These are phyloP conservation scores for Lasaia peninsularis DNA, from an alignment of 1,140 invertebrate species.

Conservation along the genomic window DNA sequence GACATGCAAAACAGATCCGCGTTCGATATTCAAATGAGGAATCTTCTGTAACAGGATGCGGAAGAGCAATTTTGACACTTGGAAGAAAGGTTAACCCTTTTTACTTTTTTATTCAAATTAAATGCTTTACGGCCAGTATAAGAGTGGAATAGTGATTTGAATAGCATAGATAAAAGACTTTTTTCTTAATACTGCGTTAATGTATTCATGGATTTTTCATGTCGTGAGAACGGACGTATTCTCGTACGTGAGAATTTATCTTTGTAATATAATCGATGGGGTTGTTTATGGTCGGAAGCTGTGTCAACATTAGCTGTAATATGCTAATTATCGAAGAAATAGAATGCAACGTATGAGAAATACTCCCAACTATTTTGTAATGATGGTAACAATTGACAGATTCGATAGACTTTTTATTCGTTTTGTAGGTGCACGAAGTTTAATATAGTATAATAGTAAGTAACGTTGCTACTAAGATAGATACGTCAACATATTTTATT, in stretches of 20 bases:
- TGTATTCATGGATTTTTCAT: constrained; percentile 62
- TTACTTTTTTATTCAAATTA: constrained; percentile 69
- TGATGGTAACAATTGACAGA: not conserved
- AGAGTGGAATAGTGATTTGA: constrained; percentile 35
- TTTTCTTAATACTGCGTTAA: constrained; percentile 56
- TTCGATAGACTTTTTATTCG: not conserved
- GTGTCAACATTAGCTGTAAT: constrained; percentile 61
- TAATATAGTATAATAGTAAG: too few relatives aligned
- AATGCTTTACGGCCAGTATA: constrained; percentile 45
- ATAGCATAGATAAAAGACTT: constrained; percentile 52
- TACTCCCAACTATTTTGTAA: not conserved
- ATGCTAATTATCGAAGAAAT: constrained; percentile 46
- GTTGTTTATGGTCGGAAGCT: constrained; percentile 61
- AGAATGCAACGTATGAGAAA: constrained; percentile 1
- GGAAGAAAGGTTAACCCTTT: constrained; percentile 63
- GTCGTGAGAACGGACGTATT: constrained; percentile 54
- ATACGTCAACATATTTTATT: too few relatives aligned
- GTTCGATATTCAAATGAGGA: constrained; percentile 68
- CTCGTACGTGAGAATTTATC: constrained; percentile 58
- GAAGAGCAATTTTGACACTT: constrained; percentile 76
- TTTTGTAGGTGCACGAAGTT: too few relatives aligned
- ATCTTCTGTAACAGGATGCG: constrained; percentile 49
- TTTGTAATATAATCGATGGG: constrained; percentile 65
- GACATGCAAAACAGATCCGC: constrained; percentile 64
- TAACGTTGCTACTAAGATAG: too few relatives aligned